Base-by-base conservation (phyloP, 1,140 invertebrate genomes). In the Pachyrhynchus sulphureomaculatus region DNA sequence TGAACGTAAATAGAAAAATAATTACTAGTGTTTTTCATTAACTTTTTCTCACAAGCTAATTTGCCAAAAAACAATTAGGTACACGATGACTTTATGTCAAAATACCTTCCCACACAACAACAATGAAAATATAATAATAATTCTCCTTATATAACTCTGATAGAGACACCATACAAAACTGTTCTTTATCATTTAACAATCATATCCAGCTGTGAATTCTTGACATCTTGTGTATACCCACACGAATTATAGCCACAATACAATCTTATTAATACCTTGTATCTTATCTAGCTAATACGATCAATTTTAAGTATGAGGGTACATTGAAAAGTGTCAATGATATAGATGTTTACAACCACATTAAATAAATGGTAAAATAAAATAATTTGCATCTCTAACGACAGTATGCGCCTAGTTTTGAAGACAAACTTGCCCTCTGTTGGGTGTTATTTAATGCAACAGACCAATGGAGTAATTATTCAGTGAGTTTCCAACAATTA, bases 221-320 rank as follows among this genome's bases (percentile, higher is more conserved):
- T 23, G 53, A 45, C 53, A 24, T 56, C 41, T 47, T 24, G 23
- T 56, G 53, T 56, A 56, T 56, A 56, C 53, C 53, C 41, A 56
- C 53, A 56, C 39, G 53, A 56, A 56, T 54, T 56, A 56, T 56
- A 24, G 53, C 10, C 26, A 56, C 53, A 56, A 56, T 56, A 56
- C 53, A 45, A 45, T 56, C 53, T 45, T 56, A 56, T 56, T 56
- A 56, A 56, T 56, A 56, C 53, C 53, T 56, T 44, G 53, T 56
- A 56, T 56, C 53, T 56, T 56, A 56, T 56, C 53, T 32, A 36
- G 41, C 53, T 56, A 56, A 56, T 56, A 56, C 41, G 53, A 56
- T 56, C 53, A 23, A 32, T 12, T 6, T n/a, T 3, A 17, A 13
- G 20, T 45, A 44, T 41, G 8, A n/a, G 53, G 53, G 53, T 10